These are phyloP conservation scores for Andrena dorsata DNA, from an alignment of 2,888 invertebrate genomes.

Conservation along the genomic window DNA sequence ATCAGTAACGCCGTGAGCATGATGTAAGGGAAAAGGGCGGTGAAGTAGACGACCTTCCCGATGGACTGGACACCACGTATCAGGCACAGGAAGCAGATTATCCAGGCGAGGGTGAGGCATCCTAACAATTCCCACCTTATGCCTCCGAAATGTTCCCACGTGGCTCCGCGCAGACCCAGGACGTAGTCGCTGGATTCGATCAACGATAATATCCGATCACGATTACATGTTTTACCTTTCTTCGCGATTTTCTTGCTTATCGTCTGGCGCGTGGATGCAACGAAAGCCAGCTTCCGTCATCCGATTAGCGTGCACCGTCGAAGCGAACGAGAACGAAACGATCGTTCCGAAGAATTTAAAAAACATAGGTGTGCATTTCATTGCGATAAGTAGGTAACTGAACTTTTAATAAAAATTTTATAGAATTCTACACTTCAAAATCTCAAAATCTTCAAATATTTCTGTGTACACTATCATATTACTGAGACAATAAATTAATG, in stretches of 20 bases:
- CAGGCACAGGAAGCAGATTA: conserved; percentile 94
- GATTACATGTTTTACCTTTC: conserved; percentile 68
- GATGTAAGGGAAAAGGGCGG: conserved; percentile 90
- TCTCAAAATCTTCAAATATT: too few relatives aligned
- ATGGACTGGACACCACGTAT: conserved; percentile 95
- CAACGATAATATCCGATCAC: conserved; percentile 62
- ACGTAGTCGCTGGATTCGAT: conserved; percentile 89
- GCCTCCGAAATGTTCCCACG: conserved; percentile 91
- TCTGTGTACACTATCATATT: too few relatives aligned
- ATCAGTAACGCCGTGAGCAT: conserved; percentile 88
- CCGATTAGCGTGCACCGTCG: not conserved
- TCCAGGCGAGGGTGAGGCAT: conserved; percentile 92
- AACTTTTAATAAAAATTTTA: too few relatives aligned
- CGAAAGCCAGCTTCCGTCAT: conserved; percentile 16
- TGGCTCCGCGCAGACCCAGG: conserved; percentile 90
- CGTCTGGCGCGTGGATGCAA: not conserved
- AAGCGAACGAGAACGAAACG: not conserved
- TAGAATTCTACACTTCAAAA: too few relatives aligned
- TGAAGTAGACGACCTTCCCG: conserved; percentile 93
- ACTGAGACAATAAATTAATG: too few relatives aligned
- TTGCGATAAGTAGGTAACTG: too few relatives aligned
- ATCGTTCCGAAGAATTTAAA: not conserved
- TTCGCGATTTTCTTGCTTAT: conserved; percentile 36
- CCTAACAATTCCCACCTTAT: conserved; percentile 94
- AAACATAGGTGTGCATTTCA: not conserved